Evolutionary conservation across 2,113 vertebrate species (phyloP).

Genomic region (Romanogobio albipinnatus): DNA sequence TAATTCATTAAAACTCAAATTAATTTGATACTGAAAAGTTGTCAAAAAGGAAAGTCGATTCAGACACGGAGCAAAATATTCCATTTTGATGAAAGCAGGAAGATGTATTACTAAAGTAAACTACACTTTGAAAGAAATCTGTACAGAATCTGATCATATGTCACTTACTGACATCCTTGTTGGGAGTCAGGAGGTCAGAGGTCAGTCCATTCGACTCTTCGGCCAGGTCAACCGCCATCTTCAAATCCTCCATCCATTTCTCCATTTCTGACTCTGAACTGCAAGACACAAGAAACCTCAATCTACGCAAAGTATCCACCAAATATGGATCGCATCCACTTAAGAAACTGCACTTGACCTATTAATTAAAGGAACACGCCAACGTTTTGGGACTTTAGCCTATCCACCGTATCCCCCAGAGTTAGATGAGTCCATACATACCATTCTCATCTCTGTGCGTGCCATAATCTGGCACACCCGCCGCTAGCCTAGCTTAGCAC

Average conservation of each 20-base stretch:
- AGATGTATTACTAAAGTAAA: background rate
- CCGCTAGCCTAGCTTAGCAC: too few species aligned
- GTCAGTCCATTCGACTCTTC: conserved; percentile 85
- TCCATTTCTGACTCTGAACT: conserved; percentile 89
- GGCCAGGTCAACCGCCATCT: conserved; percentile 87
- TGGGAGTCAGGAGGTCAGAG: conserved; percentile 81
- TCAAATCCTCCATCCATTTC: conserved; percentile 94
- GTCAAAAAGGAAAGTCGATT: too few species aligned
- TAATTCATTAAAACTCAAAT: background rate
- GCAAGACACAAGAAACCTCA: background rate
- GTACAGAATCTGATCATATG: background rate
- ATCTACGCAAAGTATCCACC: background rate
- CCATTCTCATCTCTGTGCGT: too few species aligned
- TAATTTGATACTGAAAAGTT: background rate
- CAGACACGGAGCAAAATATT: background rate
- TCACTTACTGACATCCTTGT: conserved; percentile 89
- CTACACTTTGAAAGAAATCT: background rate
- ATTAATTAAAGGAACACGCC: background rate
- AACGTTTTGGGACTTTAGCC: too few species aligned
- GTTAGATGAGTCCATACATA: too few species aligned
- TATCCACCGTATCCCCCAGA: too few species aligned
- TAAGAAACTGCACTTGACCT: background rate
- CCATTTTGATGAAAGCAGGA: background rate
- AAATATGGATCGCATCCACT: background rate
- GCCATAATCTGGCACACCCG: too few species aligned